Evolutionary conservation across 2,797 vertebrate genomes (phyloP).

Genomic region (Bradypodion pumilum): DNA sequence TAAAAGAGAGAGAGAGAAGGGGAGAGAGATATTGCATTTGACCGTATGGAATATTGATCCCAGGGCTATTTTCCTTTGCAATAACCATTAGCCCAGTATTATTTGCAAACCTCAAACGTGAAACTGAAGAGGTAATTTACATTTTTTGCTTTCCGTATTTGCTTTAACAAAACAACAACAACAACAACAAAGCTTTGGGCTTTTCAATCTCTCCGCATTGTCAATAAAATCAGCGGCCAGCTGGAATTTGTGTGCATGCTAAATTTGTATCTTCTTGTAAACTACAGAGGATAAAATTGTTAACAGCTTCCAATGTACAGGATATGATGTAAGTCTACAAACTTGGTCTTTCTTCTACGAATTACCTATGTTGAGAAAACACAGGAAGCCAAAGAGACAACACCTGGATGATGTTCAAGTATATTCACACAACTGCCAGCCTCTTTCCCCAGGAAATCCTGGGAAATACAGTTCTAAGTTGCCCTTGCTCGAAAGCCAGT

Average conservation of each 20-base stretch:
- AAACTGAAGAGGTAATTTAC: slow-evolving; percentile 82
- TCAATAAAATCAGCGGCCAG: slow-evolving; percentile 81
- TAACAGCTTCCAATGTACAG: background rate
- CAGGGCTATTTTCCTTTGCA: slow-evolving; percentile 95
- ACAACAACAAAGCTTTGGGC: slow-evolving; percentile 72
- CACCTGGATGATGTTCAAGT: background rate
- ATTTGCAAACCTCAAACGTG: slow-evolving; percentile 83
- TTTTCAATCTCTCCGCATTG: slow-evolving; percentile 81
- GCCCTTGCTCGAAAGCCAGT: too few species aligned
- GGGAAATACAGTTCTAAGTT: background rate
- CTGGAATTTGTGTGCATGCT: slow-evolving; percentile 76
- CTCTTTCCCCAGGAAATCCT: background rate
- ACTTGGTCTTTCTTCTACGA: background rate
- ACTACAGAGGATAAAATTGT: slow-evolving; percentile 55
- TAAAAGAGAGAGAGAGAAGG: slow-evolving; percentile 90
- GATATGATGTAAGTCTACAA: background rate
- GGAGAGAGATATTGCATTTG: slow-evolving; percentile 86
- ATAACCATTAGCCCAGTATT: slow-evolving; percentile 93
- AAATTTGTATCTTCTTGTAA: slow-evolving; percentile 77
- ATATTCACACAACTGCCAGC: too few species aligned
- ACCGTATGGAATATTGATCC: slow-evolving; percentile 95
- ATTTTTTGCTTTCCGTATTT: slow-evolving; percentile 83
- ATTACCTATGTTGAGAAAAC: background rate
- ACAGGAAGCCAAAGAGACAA: background rate
- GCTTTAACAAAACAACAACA: slow-evolving; percentile 82